phyloP scores from a whole-genome alignment of 2,113 vertebrate species.

The Myotis yumanensis region DNA sequence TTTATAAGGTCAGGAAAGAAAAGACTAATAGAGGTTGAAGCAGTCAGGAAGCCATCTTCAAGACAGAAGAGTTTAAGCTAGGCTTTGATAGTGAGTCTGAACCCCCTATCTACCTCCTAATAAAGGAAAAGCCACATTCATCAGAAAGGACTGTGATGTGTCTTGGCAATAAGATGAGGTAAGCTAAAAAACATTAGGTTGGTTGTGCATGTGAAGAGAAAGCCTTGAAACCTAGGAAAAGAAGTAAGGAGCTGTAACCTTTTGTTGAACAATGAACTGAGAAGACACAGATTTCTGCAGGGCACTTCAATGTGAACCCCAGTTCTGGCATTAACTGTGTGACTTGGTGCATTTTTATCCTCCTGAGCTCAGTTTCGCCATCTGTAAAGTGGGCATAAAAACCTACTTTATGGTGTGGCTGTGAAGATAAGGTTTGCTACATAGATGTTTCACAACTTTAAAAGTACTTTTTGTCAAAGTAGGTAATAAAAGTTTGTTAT shows the following conservation, averaged over 20 bases:
- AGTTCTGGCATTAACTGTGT: background rate
- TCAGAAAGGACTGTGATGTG: background rate
- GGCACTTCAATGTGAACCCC: background rate
- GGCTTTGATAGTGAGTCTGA: background rate
- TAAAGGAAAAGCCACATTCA: background rate
- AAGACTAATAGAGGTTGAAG: background rate
- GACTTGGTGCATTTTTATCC: background rate
- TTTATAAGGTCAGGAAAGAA: background rate
- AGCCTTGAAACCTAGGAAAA: background rate
- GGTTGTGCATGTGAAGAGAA: background rate
- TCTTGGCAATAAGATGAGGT: background rate
- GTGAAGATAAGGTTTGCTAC: background rate
- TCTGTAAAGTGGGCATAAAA: background rate
- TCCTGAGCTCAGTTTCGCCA: background rate
- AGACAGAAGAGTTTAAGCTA: background rate
- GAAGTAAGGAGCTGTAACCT: background rate
- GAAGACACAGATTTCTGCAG: background rate
- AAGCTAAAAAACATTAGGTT: background rate
- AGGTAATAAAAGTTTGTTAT: background rate
- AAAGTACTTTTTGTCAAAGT: slow-evolving; percentile 7
- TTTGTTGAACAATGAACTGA: background rate
- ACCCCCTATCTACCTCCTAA: background rate
- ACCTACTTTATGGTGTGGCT: background rate
- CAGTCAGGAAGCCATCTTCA: background rate
- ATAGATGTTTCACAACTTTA: background rate